These are phyloP conservation scores for Brachystomella parvula DNA, from an alignment of 1,140 invertebrate genomes.

Conservation along the genomic window DNA sequence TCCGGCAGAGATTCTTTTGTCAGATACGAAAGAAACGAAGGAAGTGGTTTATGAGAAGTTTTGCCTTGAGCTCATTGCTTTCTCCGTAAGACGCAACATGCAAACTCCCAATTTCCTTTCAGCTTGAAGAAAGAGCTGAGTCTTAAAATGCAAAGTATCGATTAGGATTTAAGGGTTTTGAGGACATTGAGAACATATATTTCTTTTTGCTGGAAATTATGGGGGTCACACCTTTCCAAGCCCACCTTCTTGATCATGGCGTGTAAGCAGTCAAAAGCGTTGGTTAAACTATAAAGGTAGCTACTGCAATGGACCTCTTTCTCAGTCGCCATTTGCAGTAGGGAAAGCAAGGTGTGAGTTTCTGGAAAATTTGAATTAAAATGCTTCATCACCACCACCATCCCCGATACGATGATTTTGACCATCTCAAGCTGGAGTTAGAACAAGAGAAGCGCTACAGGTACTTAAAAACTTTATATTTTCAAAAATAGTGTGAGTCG, in stretches of 20 bases:
- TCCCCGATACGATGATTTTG: conserved; percentile 36
- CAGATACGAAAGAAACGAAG: too few species aligned
- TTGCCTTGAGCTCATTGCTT: conserved; percentile 8
- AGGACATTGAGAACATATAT: neutral
- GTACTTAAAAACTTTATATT: conserved; percentile 14
- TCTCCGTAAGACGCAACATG: conserved; percentile 18
- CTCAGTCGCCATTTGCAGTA: neutral
- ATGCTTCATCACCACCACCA: conserved; percentile 25
- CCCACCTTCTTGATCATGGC: neutral
- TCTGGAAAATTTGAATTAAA: conserved; percentile 5
- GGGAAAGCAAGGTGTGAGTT: neutral
- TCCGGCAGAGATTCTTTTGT: too few species aligned
- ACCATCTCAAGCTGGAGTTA: conserved; percentile 36
- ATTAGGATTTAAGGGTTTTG: conserved; percentile 21
- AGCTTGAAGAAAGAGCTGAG: too few species aligned
- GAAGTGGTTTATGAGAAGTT: too few species aligned
- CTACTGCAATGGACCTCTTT: neutral
- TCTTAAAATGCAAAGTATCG: conserved; percentile 27
- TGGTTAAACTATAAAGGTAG: neutral
- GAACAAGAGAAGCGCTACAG: conserved; percentile 38
- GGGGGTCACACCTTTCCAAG: neutral
- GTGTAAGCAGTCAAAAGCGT: neutral
- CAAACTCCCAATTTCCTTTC: conserved; percentile 27
- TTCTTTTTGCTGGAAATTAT: neutral
- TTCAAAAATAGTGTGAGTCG: too few species aligned